phyloP scores from a whole-genome alignment of 2,888 invertebrate genomes.

The Griposia aprilina region DNA sequence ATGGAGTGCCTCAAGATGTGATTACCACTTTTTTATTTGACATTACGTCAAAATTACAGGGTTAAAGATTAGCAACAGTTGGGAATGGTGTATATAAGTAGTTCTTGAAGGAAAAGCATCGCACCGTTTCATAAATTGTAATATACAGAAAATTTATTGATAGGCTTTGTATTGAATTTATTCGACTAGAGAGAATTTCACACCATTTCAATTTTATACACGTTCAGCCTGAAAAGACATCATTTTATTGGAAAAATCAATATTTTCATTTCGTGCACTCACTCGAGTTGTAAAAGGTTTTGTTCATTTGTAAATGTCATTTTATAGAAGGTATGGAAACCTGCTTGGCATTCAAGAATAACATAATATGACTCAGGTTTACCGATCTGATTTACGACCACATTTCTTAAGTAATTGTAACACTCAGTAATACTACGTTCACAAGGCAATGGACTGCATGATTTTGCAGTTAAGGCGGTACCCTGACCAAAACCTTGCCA shows the following conservation, averaged over 20 bases:
- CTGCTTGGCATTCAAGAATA: slow-evolving; percentile 37
- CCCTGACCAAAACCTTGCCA: too few species aligned
- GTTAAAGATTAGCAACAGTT: not conserved
- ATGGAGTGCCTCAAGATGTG: not conserved
- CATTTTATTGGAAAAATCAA: slow-evolving; percentile 35
- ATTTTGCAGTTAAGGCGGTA: not conserved
- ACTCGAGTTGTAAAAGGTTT: slow-evolving; percentile 47
- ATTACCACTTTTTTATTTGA: not conserved
- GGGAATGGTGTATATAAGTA: not conserved
- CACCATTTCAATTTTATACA: slow-evolving; percentile 34
- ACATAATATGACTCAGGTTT: slow-evolving; percentile 30
- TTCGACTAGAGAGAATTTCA: slow-evolving; percentile 2
- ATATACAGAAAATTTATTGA: not conserved
- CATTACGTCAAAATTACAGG: not conserved
- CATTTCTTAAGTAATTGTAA: slow-evolving; percentile 26
- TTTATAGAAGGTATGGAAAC: slow-evolving; percentile 9
- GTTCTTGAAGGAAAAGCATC: not conserved
- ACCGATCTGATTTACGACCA: slow-evolving; percentile 35
- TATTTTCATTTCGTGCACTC: slow-evolving; percentile 32
- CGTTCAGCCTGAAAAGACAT: not conserved
- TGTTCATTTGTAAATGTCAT: slow-evolving; percentile 62
- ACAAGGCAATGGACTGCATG: not conserved
- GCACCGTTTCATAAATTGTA: too few species aligned
- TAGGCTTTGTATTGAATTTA: not conserved
- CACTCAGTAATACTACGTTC: not conserved